Base-by-base conservation (phyloP, 2,113 vertebrate genomes). In the Isichthys henryi region DNA sequence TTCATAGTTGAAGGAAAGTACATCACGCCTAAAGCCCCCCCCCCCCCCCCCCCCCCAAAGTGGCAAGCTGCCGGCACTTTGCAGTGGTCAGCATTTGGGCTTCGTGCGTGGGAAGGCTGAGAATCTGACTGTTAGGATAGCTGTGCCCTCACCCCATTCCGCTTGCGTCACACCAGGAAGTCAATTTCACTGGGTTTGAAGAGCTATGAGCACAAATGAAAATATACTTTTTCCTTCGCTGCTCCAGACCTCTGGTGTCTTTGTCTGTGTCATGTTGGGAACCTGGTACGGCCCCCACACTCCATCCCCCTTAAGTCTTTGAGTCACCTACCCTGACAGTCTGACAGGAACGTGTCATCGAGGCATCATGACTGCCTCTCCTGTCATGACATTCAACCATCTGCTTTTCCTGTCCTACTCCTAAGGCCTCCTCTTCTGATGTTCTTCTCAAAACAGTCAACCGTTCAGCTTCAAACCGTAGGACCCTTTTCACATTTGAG, bases 141-240 rank as follows among this genome's bases (percentile, higher is more conserved):
- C 11, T 53, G n/a, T 0, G 49, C 49, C 10, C 48, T 45, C 0
- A 2, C 21, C 35, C 39, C 21, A 5, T 9, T 31, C 43, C 46
- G 19, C 80, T 83, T 17, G 1, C 66, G 0, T 74, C 66, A 35
- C n/a, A 13, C 66, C 66, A 15, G 27, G 66, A 74, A 89, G 48
- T 53, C 13, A 48, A 80, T 88, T 52, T 82, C 46, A 80, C 50
- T 82, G 46, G 48, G 66, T 88, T 88, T 88, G 49, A 89, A 84
- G 74, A 21, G 21, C n/a, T 56, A 31, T 31, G 56, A 50, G 15
- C 9, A 52, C 86, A 49, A 50, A 83, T 77, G 3, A 23, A 52
- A 46, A 91, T 88, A 50, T 17, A 19, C 21, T n/a, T 58, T 19
- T n/a, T 35, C 31, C 19, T 17, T 19, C 17, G 2, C 0, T 48